Conservation (phyloP, 2,113 vertebrate genomes). For the Enhydra lutris region DNA sequence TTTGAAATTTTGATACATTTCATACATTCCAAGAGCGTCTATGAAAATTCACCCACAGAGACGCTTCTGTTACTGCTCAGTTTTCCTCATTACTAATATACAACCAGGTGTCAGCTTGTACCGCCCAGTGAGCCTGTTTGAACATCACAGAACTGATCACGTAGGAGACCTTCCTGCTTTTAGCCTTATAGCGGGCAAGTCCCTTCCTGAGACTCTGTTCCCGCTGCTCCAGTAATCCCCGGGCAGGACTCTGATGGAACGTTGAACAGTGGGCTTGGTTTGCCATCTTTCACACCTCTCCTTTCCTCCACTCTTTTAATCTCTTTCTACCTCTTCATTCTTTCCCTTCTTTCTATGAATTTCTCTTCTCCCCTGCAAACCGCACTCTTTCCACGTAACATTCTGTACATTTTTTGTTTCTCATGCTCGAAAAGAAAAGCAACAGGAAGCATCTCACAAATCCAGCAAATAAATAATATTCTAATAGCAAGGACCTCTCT, state of each 20-base stretch:
- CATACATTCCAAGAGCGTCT: neutral
- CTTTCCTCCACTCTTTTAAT: neutral
- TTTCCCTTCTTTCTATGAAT: neutral
- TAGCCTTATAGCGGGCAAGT: neutral
- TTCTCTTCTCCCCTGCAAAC: neutral
- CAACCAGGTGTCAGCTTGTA: neutral
- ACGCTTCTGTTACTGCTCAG: neutral
- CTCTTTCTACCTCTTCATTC: neutral
- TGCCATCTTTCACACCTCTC: neutral
- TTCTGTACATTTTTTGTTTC: neutral
- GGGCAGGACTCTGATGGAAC: neutral
- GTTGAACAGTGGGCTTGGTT: neutral
- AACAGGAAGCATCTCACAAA: neutral
- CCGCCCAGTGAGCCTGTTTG: slow-evolving; percentile 4
- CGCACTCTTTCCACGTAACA: neutral
- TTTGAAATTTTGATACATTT: slow-evolving; percentile 50
- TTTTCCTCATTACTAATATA: neutral
- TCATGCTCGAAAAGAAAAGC: neutral
- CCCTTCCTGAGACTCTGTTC: neutral
- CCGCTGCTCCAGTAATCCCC: fast-evolving
- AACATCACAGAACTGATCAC: neutral
- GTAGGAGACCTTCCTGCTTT: neutral
- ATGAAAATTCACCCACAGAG: neutral
- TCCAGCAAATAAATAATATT: neutral
- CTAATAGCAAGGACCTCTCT: neutral